Evolutionary conservation across 2,113 vertebrate species (phyloP), one percentile per base, ranked within the genome.

Genomic region (Odobenus rosmarus): DNA sequence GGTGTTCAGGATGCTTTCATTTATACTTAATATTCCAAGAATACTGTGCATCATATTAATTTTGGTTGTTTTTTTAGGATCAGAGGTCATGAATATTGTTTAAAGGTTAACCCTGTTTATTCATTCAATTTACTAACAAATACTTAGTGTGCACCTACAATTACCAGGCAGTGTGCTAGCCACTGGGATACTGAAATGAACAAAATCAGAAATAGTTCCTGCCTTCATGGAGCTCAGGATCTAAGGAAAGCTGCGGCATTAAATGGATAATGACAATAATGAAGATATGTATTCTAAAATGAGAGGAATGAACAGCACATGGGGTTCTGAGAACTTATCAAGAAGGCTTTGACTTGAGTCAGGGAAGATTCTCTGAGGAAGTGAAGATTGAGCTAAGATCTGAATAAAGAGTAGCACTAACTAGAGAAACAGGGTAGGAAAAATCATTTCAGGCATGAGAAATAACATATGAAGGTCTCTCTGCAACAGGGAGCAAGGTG

Each of bases 71-170:
- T 59, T 80, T 81, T 76, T 12, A 77, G 42, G 55, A 79, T 81
- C 3, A 49, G 36, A 90, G 42, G 23, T 76, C 74, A 79, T 88
- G 46, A 71, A 57, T 85, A 77, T 85, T 80, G 8, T 15, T 95
- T 82, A 86, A 74, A 55, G 28, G 15, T 67, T 96, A 95, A 61
- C 13, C 51, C 72, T 85, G 39, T 33, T 85, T 69, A 81, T 96
- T 79, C 49, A 59, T 59, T 94, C 53, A 62, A 33, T 85, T 91
- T 95, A 61, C 28, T 93, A 76, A 36, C 1, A 79, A 62, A 79
- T 84, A 77, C 36, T 31, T 57, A 72, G 4, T 36, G 7, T 89
- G 39, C 14, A 76, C 42, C 36, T 76, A 36, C 74, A 42, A 3
- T 57, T 12, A 57, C 42, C 59, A 61, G 49, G 13, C 7, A 71